Evolutionary conservation across 37 sponge, comb jelly and placozoan species (phyloP), one percentile per base, ranked within the genome.

Genomic region (Oopsacas minuta): DNA sequence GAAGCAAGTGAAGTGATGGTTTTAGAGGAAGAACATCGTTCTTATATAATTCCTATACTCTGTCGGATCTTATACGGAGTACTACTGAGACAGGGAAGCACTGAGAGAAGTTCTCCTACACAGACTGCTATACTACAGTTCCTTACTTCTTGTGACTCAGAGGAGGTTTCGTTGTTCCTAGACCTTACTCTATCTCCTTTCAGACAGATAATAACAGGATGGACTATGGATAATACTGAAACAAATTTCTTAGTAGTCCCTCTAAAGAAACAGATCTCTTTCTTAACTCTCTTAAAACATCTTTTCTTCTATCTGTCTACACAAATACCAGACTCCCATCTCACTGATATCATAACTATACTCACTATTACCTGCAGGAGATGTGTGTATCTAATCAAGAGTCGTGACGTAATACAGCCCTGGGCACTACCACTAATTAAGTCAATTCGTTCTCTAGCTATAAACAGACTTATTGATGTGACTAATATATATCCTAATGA

Each of bases 41-140:
- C 83, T 22, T 39, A 86, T 1, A 82, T 95, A 37, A 52, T 91
- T 8, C 92, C 91, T 3, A 52, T 95, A 0, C 83, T 95, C 17
- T 61, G 75, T 61, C 75, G 75, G 32, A 5, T 61, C 32, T 34
- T 61, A 3, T 61, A 61, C 75, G 75, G 75, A 25, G 75, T 61
- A 3, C 75, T 61, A 34, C 75, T 61, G 30, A 10, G 75, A 10
- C 75, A 61, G 30, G 75, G 75, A 25, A 61, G 75, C 75, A 25
- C 17, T 12, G 75, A 61, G 17, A 3, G 75, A 3, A n/a, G 28
- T 12, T 61, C 75, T n/a, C 75, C 75, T 34, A n/a, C 75, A 34
- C 75, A 61, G 75, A 61, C 75, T 12, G 75, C 75, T 34, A 61
- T 61, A 10, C 75, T 61, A 12, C 75, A 61, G 75, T 61, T 61